Evolutionary conservation across 2,888 invertebrate genomes (phyloP).

Genomic region (Nomada lathburiana): DNA sequence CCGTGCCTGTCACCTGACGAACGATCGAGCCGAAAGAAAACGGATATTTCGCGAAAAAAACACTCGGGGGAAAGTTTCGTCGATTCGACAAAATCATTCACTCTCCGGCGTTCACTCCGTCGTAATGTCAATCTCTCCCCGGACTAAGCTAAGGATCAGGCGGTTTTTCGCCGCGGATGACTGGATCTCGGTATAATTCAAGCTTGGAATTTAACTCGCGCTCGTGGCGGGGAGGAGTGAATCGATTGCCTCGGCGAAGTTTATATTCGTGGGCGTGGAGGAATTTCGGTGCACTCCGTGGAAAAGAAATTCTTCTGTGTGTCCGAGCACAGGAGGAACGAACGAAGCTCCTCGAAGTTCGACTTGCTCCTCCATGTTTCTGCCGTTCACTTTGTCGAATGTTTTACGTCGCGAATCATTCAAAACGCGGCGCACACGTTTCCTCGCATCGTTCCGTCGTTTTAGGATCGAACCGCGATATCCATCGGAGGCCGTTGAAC

Average conservation of each 20-base stretch:
- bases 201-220: constrained; percentile 37
- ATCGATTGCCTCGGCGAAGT: background rate
- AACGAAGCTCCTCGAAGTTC: background rate
- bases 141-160: constrained; percentile 9
- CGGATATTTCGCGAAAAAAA: constrained; percentile 56
- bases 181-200: constrained; percentile 42
- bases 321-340: background rate
- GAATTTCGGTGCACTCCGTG: background rate
- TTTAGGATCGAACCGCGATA: constrained; percentile 4
- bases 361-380: background rate
- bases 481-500: background rate
- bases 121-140: constrained; percentile 25
- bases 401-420: background rate
- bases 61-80: constrained; percentile 61
- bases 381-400: background rate
- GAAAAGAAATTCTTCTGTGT: background rate
- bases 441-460: background rate
- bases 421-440: background rate
- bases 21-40: constrained; percentile 47
- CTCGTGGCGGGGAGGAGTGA: background rate
- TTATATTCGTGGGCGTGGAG: background rate
- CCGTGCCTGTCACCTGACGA: constrained; percentile 57
- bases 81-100: constrained; percentile 68
- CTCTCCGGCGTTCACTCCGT: constrained; percentile 35
- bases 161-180: constrained; percentile 43